Conservation (phyloP, 2,888 invertebrate genomes). For the Latheticus oryzae region DNA sequence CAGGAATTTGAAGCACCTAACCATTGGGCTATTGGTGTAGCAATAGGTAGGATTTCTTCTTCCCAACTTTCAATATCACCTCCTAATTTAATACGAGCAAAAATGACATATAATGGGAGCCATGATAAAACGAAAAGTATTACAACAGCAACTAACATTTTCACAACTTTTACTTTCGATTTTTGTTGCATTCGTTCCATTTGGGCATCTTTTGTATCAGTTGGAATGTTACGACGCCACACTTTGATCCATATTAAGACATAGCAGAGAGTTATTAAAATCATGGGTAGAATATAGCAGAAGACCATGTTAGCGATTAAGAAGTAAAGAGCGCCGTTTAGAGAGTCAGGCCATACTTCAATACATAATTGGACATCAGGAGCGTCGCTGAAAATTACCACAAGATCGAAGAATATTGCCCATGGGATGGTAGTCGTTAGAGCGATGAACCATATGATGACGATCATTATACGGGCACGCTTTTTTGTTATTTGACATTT, state of each 20-base stretch:
- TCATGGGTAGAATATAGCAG: slow-evolving; percentile 92
- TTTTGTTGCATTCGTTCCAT: slow-evolving; percentile 94
- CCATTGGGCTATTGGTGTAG: slow-evolving; percentile 92
- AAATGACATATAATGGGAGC: slow-evolving; percentile 91
- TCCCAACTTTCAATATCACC: slow-evolving; percentile 81
- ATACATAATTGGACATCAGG: slow-evolving; percentile 82
- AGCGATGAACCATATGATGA: slow-evolving; percentile 91
- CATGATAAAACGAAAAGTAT: slow-evolving; percentile 93
- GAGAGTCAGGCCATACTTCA: slow-evolving; percentile 87
- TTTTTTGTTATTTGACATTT: slow-evolving; percentile 91
- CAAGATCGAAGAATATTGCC: slow-evolving; percentile 90
- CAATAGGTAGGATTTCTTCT: slow-evolving; percentile 81
- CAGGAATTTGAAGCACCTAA: slow-evolving; percentile 94
- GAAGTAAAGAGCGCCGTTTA: slow-evolving; percentile 87
- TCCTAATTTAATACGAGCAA: slow-evolving; percentile 86
- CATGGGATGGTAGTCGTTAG: slow-evolving; percentile 88
- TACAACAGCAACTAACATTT: slow-evolving; percentile 94
- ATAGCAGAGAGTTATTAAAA: slow-evolving; percentile 91
- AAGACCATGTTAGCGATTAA: slow-evolving; percentile 88
- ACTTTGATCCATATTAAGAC: slow-evolving; percentile 90
- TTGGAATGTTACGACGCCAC: slow-evolving; percentile 88
- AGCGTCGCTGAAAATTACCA: slow-evolving; percentile 78
- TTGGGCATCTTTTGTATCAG: slow-evolving; percentile 90
- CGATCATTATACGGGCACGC: slow-evolving; percentile 87
- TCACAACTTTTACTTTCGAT: slow-evolving; percentile 93